phyloP scores from a whole-genome alignment of 2,797 vertebrate genomes.

The Cryptoblepharus egeriae region DNA sequence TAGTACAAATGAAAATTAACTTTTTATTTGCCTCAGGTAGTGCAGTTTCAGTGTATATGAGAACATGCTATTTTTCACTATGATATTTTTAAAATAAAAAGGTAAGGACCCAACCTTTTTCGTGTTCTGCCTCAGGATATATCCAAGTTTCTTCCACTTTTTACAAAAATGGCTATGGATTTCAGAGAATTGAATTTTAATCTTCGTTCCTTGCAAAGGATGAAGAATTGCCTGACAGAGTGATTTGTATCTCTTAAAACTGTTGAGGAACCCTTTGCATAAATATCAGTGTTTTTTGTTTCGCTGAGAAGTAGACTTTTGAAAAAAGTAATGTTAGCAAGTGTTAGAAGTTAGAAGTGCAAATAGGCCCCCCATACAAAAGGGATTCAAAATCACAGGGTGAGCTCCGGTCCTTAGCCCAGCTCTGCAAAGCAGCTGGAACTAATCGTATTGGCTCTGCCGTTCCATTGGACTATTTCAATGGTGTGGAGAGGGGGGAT shows the following conservation, averaged over 20 bases:
- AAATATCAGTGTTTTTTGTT: conserved; percentile 1
- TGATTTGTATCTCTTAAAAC: conserved; percentile 7
- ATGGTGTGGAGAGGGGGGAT: no score
- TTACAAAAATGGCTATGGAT: conserved; percentile 1
- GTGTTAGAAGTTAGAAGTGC: background rate
- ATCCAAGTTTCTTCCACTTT: background rate
- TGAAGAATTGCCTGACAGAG: conserved; percentile 19
- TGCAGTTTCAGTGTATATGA: background rate
- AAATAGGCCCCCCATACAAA: background rate
- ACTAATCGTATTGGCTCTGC: no score
- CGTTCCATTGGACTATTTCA: no score
- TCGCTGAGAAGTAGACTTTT: background rate
- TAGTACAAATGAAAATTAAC: background rate
- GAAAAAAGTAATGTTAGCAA: background rate
- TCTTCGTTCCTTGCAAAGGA: background rate
- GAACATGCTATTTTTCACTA: background rate
- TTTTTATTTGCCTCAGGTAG: conserved; percentile 10
- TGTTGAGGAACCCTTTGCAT: background rate
- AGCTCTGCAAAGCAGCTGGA: no score
- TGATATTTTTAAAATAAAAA: conserved; percentile 31
- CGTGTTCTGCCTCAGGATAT: background rate
- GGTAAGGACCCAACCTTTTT: conserved; percentile 3
- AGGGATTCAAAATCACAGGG: background rate
- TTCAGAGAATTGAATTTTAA: conserved; percentile 34
- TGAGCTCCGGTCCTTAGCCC: no score